These are phyloP conservation scores for Distichodus sexfasciatus DNA, from an alignment of 2,797 vertebrate species.

Conservation along the genomic window DNA sequence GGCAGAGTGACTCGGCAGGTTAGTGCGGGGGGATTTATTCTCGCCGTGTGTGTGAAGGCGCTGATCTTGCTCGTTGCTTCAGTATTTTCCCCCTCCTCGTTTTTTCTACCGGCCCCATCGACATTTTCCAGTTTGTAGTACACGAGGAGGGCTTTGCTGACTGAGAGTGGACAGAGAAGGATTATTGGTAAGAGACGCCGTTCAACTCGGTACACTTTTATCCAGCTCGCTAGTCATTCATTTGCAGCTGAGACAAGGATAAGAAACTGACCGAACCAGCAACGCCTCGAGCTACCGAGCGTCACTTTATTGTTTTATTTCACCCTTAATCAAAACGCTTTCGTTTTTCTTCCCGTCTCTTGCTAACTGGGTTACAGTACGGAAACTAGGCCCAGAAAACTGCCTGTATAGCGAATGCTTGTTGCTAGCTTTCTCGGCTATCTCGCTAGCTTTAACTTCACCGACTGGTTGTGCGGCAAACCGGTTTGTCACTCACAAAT, in stretches of 20 bases:
- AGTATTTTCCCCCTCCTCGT: slow-evolving; percentile 30
- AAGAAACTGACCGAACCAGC: too few relatives aligned
- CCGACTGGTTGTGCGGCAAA: neutral
- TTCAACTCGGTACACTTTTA: slow-evolving; percentile 53
- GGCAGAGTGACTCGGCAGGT: slow-evolving; percentile 83
- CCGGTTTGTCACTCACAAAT: too few relatives aligned
- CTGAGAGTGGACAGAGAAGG: slow-evolving; percentile 81
- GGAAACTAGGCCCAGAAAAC: slow-evolving; percentile 49
- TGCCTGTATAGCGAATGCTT: slow-evolving; percentile 29
- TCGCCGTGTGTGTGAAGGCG: slow-evolving; percentile 35
- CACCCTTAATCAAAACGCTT: too few relatives aligned
- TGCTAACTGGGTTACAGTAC: slow-evolving; percentile 44
- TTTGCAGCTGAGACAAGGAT: too few relatives aligned
- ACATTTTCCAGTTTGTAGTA: slow-evolving; percentile 57
- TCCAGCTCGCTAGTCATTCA: neutral
- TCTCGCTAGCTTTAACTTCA: slow-evolving; percentile 34
- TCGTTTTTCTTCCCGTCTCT: slow-evolving; percentile 7
- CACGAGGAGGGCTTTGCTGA: slow-evolving; percentile 76
- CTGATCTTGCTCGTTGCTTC: slow-evolving; percentile 37
- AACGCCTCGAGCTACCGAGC: too few relatives aligned
- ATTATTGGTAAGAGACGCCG: slow-evolving; percentile 79
- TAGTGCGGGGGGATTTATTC: slow-evolving; percentile 57
- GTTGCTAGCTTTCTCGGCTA: slow-evolving; percentile 44
- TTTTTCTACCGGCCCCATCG: slow-evolving; percentile 48
- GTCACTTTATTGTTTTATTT: too few relatives aligned